Percentiles rank a stretch among this genome's conserved stretches.
phyloP scores from a whole-genome alignment of 2,797 vertebrate species.

The Brachymystax lenok region DNA sequence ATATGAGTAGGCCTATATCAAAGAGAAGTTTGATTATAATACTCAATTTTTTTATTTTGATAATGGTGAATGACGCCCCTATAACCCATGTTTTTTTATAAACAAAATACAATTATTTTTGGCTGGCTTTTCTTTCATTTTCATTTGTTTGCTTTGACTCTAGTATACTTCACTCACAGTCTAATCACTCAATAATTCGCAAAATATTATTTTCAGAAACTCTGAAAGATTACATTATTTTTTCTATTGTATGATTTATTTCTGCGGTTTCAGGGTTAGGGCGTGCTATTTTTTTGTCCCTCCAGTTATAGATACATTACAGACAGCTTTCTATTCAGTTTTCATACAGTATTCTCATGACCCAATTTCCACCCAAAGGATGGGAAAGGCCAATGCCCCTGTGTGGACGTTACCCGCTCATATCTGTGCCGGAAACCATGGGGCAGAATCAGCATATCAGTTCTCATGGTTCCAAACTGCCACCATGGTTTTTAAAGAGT shows the following conservation, averaged over 20 bases:
- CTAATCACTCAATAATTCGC: conserved; percentile 60
- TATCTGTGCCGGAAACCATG: conserved; percentile 32
- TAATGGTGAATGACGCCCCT: conserved; percentile 57
- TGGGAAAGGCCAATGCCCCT: conserved; percentile 25
- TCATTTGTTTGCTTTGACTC: conserved; percentile 67
- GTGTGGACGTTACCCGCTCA: conserved; percentile 3
- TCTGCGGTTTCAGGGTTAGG: conserved; percentile 34
- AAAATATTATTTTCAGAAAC: conserved; percentile 50
- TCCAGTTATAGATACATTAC: conserved; percentile 4
- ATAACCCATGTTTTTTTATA: conserved; percentile 65
- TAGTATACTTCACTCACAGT: conserved; percentile 48
- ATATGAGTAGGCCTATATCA: conserved; percentile 67
- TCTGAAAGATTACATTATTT: conserved; percentile 40
- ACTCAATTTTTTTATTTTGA: conserved; percentile 52
- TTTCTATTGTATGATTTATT: conserved; percentile 49
- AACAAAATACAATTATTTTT: conserved; percentile 50
- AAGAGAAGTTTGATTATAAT: conserved; percentile 71
- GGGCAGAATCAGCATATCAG: conserved; percentile 61
- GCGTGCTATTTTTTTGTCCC: conserved; percentile 14
- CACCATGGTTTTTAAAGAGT: conserved; percentile 40
- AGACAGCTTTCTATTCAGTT: conserved; percentile 20
- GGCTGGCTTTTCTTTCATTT: conserved; percentile 47
- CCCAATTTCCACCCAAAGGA: conserved; percentile 63
- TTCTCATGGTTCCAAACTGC: conserved; percentile 47
- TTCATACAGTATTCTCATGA: conserved; percentile 55